Base-by-base conservation (phyloP, 2,888 invertebrate genomes). In the Tenthredo mesomela region DNA sequence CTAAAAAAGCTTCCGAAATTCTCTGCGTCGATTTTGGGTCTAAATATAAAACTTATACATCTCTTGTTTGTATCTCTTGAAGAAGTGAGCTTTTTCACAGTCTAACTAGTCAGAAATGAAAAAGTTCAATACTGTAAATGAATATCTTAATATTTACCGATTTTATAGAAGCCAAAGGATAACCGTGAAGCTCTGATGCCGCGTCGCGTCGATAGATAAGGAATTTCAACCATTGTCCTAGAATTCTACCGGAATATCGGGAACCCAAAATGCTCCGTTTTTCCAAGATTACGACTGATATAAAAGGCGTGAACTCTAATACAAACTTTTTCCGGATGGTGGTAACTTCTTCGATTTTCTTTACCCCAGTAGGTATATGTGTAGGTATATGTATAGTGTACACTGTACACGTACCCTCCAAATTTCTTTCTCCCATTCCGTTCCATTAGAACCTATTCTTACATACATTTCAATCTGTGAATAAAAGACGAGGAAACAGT, bases 241-340 rank as follows among this genome's bases (percentile, higher is more conserved):
- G 18, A 37, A 37, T 33, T 70, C 37, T 37, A 0, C 70, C 33
- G 70, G n/a, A 37, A 70, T 29, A 37, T n/a, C 33, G 37, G 37
- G 37, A 43, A 0, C 15, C 25, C 43, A 1, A 43, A 73, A 40
- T 21, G 21, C 43, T 21, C 21, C 7, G 71, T 73, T 73, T 43
- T 40, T 40, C 40, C 43, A 21, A 73, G 25, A 43, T 73, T 73
- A 21, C 7, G 43, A 73, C 71, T 73, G 40, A 40, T 73, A 7
- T 43, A 43, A 47, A 47, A 18, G 40, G 9, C 71, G 40, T 40
- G 43, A 73, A 43, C 21, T 43, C 43, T n/a, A 29, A 21, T 43
- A 73, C 21, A 73, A 73, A 73, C 71, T 73, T 73, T 73, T 67
- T 33, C 67, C 10, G 40, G 71, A 73, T 21, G 40, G 40, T 40